Conservation (phyloP, 2,797 vertebrate species). For the Gymnoscopelus microlampas region DNA sequence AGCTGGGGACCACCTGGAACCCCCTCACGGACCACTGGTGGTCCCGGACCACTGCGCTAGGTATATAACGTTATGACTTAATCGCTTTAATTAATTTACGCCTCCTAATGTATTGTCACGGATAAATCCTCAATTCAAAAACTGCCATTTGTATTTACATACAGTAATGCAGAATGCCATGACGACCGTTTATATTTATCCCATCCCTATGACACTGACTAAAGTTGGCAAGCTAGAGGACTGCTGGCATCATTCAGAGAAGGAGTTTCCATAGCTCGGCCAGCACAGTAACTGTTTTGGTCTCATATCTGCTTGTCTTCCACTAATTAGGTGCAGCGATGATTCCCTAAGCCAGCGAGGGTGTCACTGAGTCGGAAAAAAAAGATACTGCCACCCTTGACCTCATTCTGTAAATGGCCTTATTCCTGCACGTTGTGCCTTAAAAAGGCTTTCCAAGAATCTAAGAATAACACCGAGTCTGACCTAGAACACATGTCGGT, state of each 20-base stretch:
- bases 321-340: slow-evolving; percentile 64
- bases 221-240: slow-evolving; percentile 26
- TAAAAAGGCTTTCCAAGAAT: slow-evolving; percentile 77
- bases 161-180: slow-evolving; percentile 18
- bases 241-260: slow-evolving; percentile 35
- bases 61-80: background rate
- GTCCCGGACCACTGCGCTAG: too few species aligned
- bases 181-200: slow-evolving; percentile 52
- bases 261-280: slow-evolving; percentile 59
- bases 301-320: slow-evolving; percentile 63
- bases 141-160: slow-evolving; percentile 21
- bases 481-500: slow-evolving; percentile 60
- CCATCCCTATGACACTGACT: slow-evolving; percentile 45
- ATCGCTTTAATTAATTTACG: background rate
- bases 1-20: too few species aligned
- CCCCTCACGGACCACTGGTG: too few species aligned
- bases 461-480: slow-evolving; percentile 78
- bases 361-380: slow-evolving; percentile 65
- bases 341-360: slow-evolving; percentile 44
- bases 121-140: background rate
- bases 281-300: slow-evolving; percentile 61
- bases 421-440: slow-evolving; percentile 69
- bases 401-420: slow-evolving; percentile 68
- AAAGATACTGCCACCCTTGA: slow-evolving; percentile 64
- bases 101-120: background rate